Evolutionary conservation across 2,888 invertebrate species (phyloP).

Genomic region (Epinotia brunnichana): DNA sequence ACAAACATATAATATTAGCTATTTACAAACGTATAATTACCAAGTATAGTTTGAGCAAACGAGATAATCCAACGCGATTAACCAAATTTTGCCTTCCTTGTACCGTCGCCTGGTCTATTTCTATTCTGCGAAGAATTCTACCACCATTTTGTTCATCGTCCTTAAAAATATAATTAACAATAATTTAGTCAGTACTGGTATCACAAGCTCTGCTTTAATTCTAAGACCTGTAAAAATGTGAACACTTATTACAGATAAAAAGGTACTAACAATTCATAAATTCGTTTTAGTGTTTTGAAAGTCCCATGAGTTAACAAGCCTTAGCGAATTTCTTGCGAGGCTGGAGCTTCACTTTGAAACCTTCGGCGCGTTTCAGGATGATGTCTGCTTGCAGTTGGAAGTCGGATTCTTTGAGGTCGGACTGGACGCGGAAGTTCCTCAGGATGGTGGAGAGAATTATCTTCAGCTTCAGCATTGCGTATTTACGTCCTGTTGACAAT

Average conservation of each 20-base stretch:
- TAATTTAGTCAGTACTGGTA: slow-evolving; percentile 68
- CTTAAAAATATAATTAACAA: slow-evolving; percentile 58
- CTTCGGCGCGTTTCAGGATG: slow-evolving; percentile 90
- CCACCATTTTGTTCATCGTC: slow-evolving; percentile 65
- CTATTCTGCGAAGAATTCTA: slow-evolving; percentile 55
- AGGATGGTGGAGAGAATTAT: slow-evolving; percentile 89
- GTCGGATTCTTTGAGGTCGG: slow-evolving; percentile 86
- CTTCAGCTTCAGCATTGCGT: slow-evolving; percentile 91
- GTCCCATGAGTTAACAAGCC: slow-evolving; percentile 56
- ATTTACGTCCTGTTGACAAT: slow-evolving; percentile 86
- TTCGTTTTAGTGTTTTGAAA: slow-evolving; percentile 43
- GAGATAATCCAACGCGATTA: slow-evolving; percentile 53
- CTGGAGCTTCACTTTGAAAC: slow-evolving; percentile 88
- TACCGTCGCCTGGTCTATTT: slow-evolving; percentile 52
- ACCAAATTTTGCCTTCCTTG: slow-evolving; percentile 56
- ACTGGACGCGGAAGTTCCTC: slow-evolving; percentile 88
- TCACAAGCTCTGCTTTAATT: slow-evolving; percentile 57
- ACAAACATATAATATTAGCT: slow-evolving; percentile 53
- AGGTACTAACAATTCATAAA: slow-evolving; percentile 46
- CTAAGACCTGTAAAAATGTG: slow-evolving; percentile 54
- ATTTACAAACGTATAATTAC: slow-evolving; percentile 63
- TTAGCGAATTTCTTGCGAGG: slow-evolving; percentile 84
- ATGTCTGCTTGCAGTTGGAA: slow-evolving; percentile 90
- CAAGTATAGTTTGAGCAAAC: slow-evolving; percentile 48
- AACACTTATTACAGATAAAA: slow-evolving; percentile 53